Evolutionary conservation across 2,113 vertebrate species (phyloP).

Genomic region (Ictidomys tridecemlineatus): DNA sequence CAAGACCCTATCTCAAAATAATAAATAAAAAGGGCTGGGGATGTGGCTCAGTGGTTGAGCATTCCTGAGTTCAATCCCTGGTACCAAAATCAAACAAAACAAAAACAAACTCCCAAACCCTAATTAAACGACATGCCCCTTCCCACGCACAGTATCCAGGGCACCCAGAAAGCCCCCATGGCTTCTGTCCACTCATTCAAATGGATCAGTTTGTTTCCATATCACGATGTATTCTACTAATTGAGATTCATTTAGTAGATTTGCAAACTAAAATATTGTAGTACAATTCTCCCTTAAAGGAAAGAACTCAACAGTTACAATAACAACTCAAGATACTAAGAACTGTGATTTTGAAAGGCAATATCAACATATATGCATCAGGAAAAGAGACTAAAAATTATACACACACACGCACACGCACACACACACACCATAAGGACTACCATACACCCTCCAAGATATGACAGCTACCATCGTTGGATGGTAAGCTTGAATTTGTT

Average conservation of each 20-base stretch:
- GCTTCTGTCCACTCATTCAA: background rate
- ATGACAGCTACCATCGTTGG: background rate
- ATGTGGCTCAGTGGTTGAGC: too few relatives aligned
- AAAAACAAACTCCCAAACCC: background rate
- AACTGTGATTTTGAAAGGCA: constrained; percentile 22
- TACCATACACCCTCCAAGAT: background rate
- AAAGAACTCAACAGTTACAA: background rate
- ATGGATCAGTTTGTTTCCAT: background rate
- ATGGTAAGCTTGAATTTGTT: background rate
- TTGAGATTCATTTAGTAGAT: background rate
- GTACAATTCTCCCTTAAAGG: constrained; percentile 16
- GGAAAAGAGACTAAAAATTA: background rate
- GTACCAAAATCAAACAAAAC: background rate
- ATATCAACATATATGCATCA: background rate
- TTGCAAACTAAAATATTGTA: background rate
- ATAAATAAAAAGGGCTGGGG: too few relatives aligned
- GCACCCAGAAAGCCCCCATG: background rate
- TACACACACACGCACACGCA: background rate
- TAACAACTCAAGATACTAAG: background rate
- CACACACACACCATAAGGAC: too few relatives aligned
- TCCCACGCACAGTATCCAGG: too few relatives aligned
- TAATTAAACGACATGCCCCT: background rate
- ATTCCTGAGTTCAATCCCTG: too few relatives aligned
- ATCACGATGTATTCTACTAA: background rate
- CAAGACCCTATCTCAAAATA: too few relatives aligned